Conservation (phyloP, 2,888 invertebrate genomes). For the Dendrolimus pini region DNA sequence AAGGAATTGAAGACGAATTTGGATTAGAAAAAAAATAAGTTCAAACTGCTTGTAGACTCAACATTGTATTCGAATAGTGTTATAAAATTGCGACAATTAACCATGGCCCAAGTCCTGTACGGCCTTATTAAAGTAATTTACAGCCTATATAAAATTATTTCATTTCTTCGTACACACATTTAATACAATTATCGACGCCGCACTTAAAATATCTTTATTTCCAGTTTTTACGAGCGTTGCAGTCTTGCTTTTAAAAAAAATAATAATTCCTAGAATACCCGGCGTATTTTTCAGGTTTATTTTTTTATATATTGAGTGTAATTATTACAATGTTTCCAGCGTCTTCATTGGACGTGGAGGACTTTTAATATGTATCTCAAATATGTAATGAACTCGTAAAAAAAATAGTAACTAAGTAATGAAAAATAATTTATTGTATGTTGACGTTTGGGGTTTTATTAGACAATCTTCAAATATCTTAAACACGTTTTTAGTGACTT, state of each 20-base stretch:
- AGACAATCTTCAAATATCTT: too few relatives aligned
- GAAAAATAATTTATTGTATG: too few relatives aligned
- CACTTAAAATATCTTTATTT: constrained; percentile 46
- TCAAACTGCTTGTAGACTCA: background rate
- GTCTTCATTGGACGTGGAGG: too few relatives aligned
- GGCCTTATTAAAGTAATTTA: constrained; percentile 49
- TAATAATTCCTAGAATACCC: background rate
- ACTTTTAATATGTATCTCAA: too few relatives aligned
- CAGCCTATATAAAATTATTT: constrained; percentile 55
- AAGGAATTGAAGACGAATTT: too few relatives aligned
- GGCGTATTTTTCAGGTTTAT: background rate
- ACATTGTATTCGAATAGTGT: constrained; percentile 9
- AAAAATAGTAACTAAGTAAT: too few relatives aligned
- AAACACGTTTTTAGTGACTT: too few relatives aligned
- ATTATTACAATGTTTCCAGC: background rate
- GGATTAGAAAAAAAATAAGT: too few relatives aligned
- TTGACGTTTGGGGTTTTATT: too few relatives aligned
- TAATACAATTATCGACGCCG: constrained; percentile 50
- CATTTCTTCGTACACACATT: constrained; percentile 47
- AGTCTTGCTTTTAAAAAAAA: background rate
- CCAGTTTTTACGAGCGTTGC: constrained; percentile 1
- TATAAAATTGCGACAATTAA: constrained; percentile 14
- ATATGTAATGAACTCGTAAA: too few relatives aligned
- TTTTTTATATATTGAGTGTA: background rate
- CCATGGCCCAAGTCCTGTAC: background rate